A percentile compares a stretch with the other conserved stretches of the same genome.
Evolutionary conservation across 2,888 invertebrate genomes (phyloP).

Genomic region (Spilarctia lutea): DNA sequence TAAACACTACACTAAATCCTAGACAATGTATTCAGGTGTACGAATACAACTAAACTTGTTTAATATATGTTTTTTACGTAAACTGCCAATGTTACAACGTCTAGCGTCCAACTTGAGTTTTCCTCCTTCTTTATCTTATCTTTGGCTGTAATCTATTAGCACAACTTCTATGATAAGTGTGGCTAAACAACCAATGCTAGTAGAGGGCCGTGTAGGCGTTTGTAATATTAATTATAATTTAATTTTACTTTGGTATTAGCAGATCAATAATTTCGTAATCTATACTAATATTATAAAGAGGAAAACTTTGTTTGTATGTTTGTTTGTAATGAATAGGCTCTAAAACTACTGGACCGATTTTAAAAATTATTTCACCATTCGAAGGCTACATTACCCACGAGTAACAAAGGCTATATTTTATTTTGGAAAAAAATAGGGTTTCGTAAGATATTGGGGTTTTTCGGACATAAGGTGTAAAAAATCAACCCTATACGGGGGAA

Average conservation of each 20-base stretch:
- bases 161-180: constrained; percentile 46
- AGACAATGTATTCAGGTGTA: constrained; percentile 23
- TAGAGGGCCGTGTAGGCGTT: background rate
- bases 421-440: too few relatives aligned
- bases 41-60: constrained; percentile 19
- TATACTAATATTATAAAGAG: too few relatives aligned
- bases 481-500: too few relatives aligned
- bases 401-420: too few relatives aligned
- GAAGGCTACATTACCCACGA: too few relatives aligned
- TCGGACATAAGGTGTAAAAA: too few relatives aligned
- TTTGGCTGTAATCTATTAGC: constrained; percentile 46
- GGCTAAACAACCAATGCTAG: constrained; percentile 2
- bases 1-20: constrained; percentile 23
- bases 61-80: constrained; percentile 32
- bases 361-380: too few relatives aligned
- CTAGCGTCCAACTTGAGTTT: constrained; percentile 37
- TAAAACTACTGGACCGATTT: too few relatives aligned
- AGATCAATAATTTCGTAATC: background rate
- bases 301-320: too few relatives aligned
- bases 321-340: too few relatives aligned
- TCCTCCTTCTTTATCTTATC: constrained; percentile 62
- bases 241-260: background rate
- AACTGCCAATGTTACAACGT: constrained; percentile 33
- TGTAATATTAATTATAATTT: background rate
- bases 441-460: too few relatives aligned